Base-by-base conservation (phyloP, 2,113 vertebrate species). In the Neodontobutis hainanensis region DNA sequence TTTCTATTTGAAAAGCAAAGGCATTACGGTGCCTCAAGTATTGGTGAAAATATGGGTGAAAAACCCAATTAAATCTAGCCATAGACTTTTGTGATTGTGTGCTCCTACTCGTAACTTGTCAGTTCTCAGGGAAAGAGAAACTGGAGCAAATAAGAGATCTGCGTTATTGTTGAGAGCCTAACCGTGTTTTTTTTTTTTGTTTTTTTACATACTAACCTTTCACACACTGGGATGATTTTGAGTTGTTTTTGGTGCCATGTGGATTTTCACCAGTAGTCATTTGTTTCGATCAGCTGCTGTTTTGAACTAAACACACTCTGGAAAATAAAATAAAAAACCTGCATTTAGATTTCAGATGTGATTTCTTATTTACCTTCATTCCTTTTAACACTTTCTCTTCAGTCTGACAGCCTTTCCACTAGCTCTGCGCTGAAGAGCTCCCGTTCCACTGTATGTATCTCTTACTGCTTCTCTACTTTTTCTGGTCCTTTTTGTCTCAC, bases 381-480 rank as follows among this genome's bases (percentile, higher is more conserved):
- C 70, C 19, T 8, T 63, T 51, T 34, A 73, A 65, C 78, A 46
- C 61, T 84, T 66, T 80, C 69, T 87, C 82, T 83, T 84, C 78
- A 94, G 93, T 89, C 87, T 61, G 91, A 92, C 38, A 72, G 73
- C 73, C 74, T 88, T 43, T 88, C 87, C 80, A 78, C 81, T 75
- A 91, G 86, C 75, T 91, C 92, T 44, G 50, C 73, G 51, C 87
- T 93, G 78, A 93, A 89, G 87, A 91, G 63, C 61, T 91, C 92
- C 66, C 88, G 85, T 61, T 93, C 93, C 72, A 92, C 93, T 88
- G 92, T 94, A 93, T 87, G 93, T 93, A 92, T 68, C 55, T 5
- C 0, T 75, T 16, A 46, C 35, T 52, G 53, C 45, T 9, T 57
- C 16, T 40, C 8, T 4, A 12, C 40, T 51, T 56, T 5, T 51